Base-by-base conservation (phyloP, 2,888 invertebrate genomes). In the Tipula confusa region DNA sequence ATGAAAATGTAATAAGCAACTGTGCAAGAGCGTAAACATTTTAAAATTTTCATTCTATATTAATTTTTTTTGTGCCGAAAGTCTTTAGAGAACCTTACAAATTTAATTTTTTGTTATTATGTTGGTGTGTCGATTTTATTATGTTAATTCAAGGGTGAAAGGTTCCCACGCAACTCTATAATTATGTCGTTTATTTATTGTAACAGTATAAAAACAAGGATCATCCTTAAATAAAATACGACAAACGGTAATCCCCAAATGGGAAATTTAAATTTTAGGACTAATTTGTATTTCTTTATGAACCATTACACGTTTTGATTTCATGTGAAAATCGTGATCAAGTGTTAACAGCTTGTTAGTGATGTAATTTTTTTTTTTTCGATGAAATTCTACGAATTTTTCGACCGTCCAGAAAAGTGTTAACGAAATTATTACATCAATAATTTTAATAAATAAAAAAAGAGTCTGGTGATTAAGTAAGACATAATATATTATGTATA, bases 131-230 rank as follows among this genome's bases (percentile, higher is more conserved):
- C 31, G 29, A 15, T n/a, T 29, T 15, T 80, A 80, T n/a, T n/a
- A n/a, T n/a, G n/a, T n/a, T n/a, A n/a, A 80, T 29, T 80, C 80
- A 80, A 80, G 80, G 80, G 80, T 80, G 80, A 80, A 80, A 80
- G 80, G 80, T 80, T 80, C 80, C 80, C 80, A 80, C 80, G 80
- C 80, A 80, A 80, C 29, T 64, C 11, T 29, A 29, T 80, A 80
- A 80, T 80, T 80, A 31, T 80, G 29, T 80, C 80, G 29, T 80
- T 80, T 80, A 80, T n/a, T n/a, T n/a, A n/a, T n/a, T 29, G 80
- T 80, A 29, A 29, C 64, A 80, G 29, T 15, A 80, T 7, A 29
- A 80, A 80, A 80, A 80, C 29, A 80, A 80, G 31, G 64, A 64
- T 64, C 64, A 64, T 64, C 64, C 24, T 64, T 24, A 64, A 80